A percentile compares a stretch with the other conserved stretches of the same genome.
Evolutionary conservation across 2,113 vertebrate genomes (phyloP).

Genomic region (Vulpes ferrilata): DNA sequence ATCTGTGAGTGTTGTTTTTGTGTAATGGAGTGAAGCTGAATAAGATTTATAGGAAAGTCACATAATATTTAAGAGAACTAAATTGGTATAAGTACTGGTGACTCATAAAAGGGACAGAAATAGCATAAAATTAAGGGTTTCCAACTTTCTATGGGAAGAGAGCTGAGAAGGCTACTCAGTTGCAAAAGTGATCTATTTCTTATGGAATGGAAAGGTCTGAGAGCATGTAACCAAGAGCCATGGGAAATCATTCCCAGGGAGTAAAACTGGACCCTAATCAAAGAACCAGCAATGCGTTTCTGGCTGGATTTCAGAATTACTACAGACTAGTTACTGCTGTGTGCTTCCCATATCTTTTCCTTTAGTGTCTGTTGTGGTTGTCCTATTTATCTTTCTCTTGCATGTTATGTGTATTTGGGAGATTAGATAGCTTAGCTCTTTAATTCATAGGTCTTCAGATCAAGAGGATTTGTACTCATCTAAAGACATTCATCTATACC

Average conservation of each 20-base stretch:
- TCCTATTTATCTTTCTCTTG: background rate
- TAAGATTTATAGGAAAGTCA: background rate
- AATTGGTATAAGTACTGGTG: background rate
- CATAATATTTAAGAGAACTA: slow-evolving; percentile 8
- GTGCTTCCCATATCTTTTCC: background rate
- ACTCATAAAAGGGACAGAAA: background rate
- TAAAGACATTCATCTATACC: background rate
- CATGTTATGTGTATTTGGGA: background rate
- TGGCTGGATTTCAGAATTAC: background rate
- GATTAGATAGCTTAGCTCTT: background rate
- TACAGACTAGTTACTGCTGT: background rate
- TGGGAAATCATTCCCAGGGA: background rate
- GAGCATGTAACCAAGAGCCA: background rate
- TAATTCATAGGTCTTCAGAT: background rate
- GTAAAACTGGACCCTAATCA: background rate
- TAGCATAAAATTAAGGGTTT: background rate
- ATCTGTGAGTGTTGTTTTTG: background rate
- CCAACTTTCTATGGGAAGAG: background rate
- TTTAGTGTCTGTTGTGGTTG: background rate
- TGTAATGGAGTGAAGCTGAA: background rate
- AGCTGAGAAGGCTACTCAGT: background rate
- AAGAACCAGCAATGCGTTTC: background rate
- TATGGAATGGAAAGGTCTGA: background rate
- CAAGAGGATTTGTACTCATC: background rate
- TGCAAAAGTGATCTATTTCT: background rate